These are phyloP conservation scores for Drosophila ficusphila DNA, from an alignment of 1,140 invertebrate genomes.

Conservation along the genomic window DNA sequence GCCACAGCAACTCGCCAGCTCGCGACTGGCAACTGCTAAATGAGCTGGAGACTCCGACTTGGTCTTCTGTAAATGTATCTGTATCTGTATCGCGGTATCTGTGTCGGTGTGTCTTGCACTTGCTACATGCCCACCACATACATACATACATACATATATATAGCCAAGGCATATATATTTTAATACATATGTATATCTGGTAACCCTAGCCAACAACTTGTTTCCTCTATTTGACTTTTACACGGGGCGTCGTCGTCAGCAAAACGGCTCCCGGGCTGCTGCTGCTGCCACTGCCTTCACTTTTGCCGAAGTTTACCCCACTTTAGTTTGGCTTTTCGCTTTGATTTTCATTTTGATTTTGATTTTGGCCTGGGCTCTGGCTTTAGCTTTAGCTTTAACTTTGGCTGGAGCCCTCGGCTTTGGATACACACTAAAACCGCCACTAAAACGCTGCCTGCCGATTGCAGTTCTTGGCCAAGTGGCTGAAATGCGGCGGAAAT, in stretches of 20 bases:
- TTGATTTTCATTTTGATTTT: slow-evolving; percentile 42
- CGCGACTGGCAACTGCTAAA: slow-evolving; percentile 2
- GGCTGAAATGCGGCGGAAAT: slow-evolving; percentile 68
- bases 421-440: slow-evolving; percentile 43
- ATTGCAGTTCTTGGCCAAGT: slow-evolving; percentile 49
- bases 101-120: slow-evolving; percentile 35
- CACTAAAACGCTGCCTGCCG: slow-evolving; percentile 23
- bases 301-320: slow-evolving; percentile 48
- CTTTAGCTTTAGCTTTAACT: background rate
- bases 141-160: slow-evolving; percentile 16
- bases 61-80: slow-evolving; percentile 18
- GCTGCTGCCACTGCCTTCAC: slow-evolving; percentile 14
- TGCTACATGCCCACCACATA: slow-evolving; percentile 49
- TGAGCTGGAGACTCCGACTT: slow-evolving; percentile 28
- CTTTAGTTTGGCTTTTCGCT: slow-evolving; percentile 37
- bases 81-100: background rate
- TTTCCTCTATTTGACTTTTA: slow-evolving; percentile 81
- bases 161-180: too few relatives aligned
- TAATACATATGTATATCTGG: too few relatives aligned
- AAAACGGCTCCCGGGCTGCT: slow-evolving; percentile 30
- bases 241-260: slow-evolving; percentile 56
- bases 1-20: slow-evolving; percentile 66
- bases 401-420: slow-evolving; percentile 18
- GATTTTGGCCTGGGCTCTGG: slow-evolving; percentile 9
- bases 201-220: slow-evolving; percentile 78